Base-by-base conservation (phyloP, 2,797 vertebrate species). In the Parauchenoglanis ngamensis region DNA sequence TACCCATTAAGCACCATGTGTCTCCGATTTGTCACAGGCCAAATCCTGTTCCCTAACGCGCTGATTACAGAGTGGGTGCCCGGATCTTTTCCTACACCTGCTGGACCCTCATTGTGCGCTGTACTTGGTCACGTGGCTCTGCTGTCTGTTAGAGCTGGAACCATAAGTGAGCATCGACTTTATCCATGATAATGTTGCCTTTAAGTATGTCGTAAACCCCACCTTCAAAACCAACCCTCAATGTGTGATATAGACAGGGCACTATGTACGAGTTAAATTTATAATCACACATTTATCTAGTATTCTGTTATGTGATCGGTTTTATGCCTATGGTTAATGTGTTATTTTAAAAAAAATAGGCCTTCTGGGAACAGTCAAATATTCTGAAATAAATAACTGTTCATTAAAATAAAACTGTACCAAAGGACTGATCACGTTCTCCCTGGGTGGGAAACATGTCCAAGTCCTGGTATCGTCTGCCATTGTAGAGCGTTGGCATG, bases 1-100 rank as follows among this genome's bases (percentile, higher is more conserved):
- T 88, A 88, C 85, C 86, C 68, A 89, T 92, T 91, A 90, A 89
- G 89, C 87, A 77, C 87, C 90, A 92, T 89, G 89, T 89, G 90
- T 85, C 89, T 86, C 79, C 86, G 86, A 87, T 91, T 89, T 89
- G 87, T 88, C 84, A 82, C 89, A 76, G 70, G 84, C 89, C 87
- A 89, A 90, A 91, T 91, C 90, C 90, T 90, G 89, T 87, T 73
- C 80, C 85, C 87, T 86, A 89, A 88, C 49, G 87, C 28, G 59
- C 52, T 88, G 89, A 91, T 91, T 89, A 91, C 88, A 89, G 89
- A 85, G 85, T 21, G 44, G 44, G 49, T 65, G 81, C 49, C 57
- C 85, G 44, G 61, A 65, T 87, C 83, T 89, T 84, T 25, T 81
- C 78, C 83, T 86, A 87, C 91, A 91, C 89, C 54, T 90, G 91